Base-by-base conservation (phyloP, 2,113 vertebrate species). In the Corythoichthys haematopterus region DNA sequence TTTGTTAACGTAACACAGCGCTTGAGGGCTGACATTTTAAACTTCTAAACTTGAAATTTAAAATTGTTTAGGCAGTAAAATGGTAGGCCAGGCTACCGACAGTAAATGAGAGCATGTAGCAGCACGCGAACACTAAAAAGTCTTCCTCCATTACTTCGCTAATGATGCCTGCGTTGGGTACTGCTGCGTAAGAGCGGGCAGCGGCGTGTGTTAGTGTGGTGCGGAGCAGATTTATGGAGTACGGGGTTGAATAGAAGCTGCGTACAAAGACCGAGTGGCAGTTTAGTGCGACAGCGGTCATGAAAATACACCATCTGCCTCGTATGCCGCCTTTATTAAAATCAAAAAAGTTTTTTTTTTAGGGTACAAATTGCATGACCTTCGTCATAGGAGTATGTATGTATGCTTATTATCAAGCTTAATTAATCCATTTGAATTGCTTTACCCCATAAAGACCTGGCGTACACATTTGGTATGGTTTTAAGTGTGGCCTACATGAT, bases 61-160 rank as follows among this genome's bases (percentile, higher is more conserved):
- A 59, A 38, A 1, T 35, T 14, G 35, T 57, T 36, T 37, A 37
- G 55, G 55, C 57, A 59, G 37, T 11, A 48, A 48, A 48, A 48
- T 48, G 1, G 50, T n/a, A 8, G 6, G 16, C 16, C 16, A n/a
- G 50, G 50, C 16, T 6, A 52, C 50, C 16, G 33, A 53, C 8
- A 4, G 52, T 11, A 33, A 53, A 12, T 10, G 51, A 28, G 48
- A 51, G 15, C 3, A n/a, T 15, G 37, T 38, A 3, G 11, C 36
- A 16, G 16, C 37, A 61, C 7, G 38, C 20, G 20, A 28, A 59
- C 63, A 59, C 79, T 79, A 84, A 87, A 87, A 82, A 74, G 74
- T 72, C 82, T 82, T 65, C 85, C 86, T 86, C 83, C 86, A 87
- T 89, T 88, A 89, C 83, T 76, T 38, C 79, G 68, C 83, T 88